Evolutionary conservation across 1,140 invertebrate species (phyloP).

Genomic region (Drosophila nigrodunni): DNA sequence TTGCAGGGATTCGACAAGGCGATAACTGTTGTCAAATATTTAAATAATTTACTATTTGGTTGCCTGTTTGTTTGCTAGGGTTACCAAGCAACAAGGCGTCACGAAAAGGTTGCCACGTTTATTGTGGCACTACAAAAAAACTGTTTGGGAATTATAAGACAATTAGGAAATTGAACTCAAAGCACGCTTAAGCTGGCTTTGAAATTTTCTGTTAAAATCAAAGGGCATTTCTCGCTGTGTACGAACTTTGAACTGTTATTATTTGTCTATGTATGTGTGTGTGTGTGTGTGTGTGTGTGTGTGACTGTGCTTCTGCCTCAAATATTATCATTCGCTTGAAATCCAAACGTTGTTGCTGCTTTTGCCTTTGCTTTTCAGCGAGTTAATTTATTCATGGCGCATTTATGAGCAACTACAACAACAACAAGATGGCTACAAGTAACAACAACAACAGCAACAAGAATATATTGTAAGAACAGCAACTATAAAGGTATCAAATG

Average conservation of each 20-base stretch:
- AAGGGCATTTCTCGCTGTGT: constrained; percentile 30
- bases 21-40: too few species aligned
- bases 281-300: constrained; percentile 24
- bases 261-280: constrained; percentile 26
- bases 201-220: background rate
- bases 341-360: constrained; percentile 57
- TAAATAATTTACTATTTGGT: too few species aligned
- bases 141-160: background rate
- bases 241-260: constrained; percentile 34
- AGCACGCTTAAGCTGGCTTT: background rate
- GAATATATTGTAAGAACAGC: constrained; percentile 12
- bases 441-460: constrained; percentile 32
- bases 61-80: constrained; percentile 10
- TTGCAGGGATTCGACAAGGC: background rate
- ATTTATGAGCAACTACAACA: constrained; percentile 79
- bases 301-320: constrained; percentile 58
- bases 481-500: constrained; percentile 33
- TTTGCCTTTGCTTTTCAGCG: constrained; percentile 58
- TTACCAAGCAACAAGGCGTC: constrained; percentile 38
- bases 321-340: constrained; percentile 79
- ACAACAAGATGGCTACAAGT: constrained; percentile 42
- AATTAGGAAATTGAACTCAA: background rate
- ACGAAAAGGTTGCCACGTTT: too few species aligned
- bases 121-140: background rate
- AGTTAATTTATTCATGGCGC: constrained; percentile 82